phyloP scores from a whole-genome alignment of 2,113 vertebrate genomes.

The Anas platyrhynchos region DNA sequence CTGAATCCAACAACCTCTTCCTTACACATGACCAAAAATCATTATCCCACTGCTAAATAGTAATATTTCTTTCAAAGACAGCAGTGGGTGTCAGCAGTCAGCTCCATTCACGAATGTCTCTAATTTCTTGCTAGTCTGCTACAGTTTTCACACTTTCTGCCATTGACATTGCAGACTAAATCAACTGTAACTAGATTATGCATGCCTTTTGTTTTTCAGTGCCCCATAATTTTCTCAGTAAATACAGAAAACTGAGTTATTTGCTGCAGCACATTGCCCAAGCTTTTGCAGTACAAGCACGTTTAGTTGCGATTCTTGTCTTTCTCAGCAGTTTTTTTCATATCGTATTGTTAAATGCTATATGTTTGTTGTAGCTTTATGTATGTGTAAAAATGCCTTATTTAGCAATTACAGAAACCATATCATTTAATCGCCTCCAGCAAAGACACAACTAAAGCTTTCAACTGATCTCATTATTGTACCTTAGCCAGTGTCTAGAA shows the following conservation, averaged over 20 bases:
- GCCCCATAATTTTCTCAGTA: slow-evolving; percentile 57
- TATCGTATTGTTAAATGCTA: neutral
- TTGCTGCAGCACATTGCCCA: neutral
- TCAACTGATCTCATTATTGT: neutral
- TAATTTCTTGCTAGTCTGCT: slow-evolving; percentile 45
- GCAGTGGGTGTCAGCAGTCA: slow-evolving; percentile 19
- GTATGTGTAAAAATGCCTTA: neutral
- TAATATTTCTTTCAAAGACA: slow-evolving; percentile 41
- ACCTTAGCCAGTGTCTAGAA: neutral
- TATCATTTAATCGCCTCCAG: neutral
- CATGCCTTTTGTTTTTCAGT: slow-evolving; percentile 52
- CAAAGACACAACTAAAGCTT: neutral
- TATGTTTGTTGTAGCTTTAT: neutral
- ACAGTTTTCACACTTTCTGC: slow-evolving; percentile 18
- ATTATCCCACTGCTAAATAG: slow-evolving; percentile 37
- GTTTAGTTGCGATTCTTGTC: neutral
- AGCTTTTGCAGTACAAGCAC: neutral
- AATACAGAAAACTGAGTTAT: slow-evolving; percentile 46
- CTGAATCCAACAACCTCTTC: slow-evolving; percentile 22
- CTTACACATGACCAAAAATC: slow-evolving; percentile 31
- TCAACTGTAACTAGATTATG: slow-evolving; percentile 54
- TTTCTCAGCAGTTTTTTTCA: neutral
- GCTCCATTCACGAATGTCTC: slow-evolving; percentile 16
- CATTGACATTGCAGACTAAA: slow-evolving; percentile 28
- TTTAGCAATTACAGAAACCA: neutral